phyloP scores from a whole-genome alignment of 2,113 vertebrate species.

The Rhinolophus sinicus region DNA sequence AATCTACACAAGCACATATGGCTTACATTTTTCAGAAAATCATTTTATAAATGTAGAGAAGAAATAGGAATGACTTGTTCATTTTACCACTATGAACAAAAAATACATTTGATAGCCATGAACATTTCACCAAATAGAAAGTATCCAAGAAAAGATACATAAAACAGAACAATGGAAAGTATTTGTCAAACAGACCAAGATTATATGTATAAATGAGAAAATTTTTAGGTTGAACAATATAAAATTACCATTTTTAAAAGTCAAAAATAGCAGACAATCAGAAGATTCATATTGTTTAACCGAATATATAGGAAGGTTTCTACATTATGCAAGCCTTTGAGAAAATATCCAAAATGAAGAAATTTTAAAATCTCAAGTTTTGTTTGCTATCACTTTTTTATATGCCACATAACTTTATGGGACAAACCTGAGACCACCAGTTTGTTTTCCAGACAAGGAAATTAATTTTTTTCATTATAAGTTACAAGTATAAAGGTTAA shows the following conservation, averaged over 20 bases:
- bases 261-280: not conserved
- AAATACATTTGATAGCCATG: constrained; percentile 15
- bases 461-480: not conserved
- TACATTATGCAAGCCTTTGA: not conserved
- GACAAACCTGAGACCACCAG: not conserved
- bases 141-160: constrained; percentile 9
- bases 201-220: constrained; percentile 6
- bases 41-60: constrained; percentile 21
- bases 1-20: not conserved
- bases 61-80: constrained; percentile 44
- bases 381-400: not conserved
- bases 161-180: not conserved
- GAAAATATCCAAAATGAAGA: constrained; percentile 33
- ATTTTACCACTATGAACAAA: constrained; percentile 47
- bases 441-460: constrained; percentile 37
- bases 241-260: constrained; percentile 7
- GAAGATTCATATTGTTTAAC: not conserved
- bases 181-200: constrained; percentile 35
- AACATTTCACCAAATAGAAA: constrained; percentile 47
- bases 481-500: not conserved
- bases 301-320: not conserved
- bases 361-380: not conserved
- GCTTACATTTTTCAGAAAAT: not conserved
- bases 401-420: not conserved
- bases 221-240: not conserved